Base-by-base conservation (phyloP, 2,797 vertebrate genomes). In the Eleutherodactylus coqui region DNA sequence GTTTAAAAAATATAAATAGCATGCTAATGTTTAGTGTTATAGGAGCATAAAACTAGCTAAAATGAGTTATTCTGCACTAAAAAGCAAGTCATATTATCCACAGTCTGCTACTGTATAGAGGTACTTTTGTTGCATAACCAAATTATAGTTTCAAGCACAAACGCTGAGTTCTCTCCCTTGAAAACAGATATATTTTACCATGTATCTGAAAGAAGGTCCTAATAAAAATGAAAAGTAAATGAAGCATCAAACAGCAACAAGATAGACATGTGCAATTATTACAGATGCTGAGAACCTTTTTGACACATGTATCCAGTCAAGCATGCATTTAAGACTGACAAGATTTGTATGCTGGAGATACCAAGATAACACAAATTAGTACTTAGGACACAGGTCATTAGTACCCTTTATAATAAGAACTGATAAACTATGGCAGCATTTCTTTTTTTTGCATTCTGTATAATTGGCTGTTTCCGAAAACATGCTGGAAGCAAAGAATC, bases 241-340 rank as follows among this genome's bases (percentile, higher is more conserved):
- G 79, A 86, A 51, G 29, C 86, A 83, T 87, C 49, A 83, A 73
- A 69, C 69, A 72, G 24, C 70, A 55, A 49, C 49, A 73, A 75
- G 64, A 78, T 49, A 79, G n/a, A 72, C 67, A 87, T 34, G 41
- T 77, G 79, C 75, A 87, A 75, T 87, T 73, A 84, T 75, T 79
- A 72, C 3, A 62, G 79, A 83, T 87, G 38, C 45, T 79, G 41
- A 60, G 51, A 72, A 79, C 64, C 81, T 79, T 53, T 73, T 87
- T 79, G 81, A 73, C 80, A 83, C 78, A 79, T 64, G 47, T 34
- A 84, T 27, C 75, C 64, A 84, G 29, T 75, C 75, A 84, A 84
- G 86, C 82, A 79, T 87, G 32, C 11, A 60, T 17, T 70, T 45
- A 83, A 60, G 64, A 80, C 53, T 64, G 19, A 53, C 47, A 83